phyloP scores from a whole-genome alignment of 2,113 vertebrate genomes.

The Micronisus gabar region DNA sequence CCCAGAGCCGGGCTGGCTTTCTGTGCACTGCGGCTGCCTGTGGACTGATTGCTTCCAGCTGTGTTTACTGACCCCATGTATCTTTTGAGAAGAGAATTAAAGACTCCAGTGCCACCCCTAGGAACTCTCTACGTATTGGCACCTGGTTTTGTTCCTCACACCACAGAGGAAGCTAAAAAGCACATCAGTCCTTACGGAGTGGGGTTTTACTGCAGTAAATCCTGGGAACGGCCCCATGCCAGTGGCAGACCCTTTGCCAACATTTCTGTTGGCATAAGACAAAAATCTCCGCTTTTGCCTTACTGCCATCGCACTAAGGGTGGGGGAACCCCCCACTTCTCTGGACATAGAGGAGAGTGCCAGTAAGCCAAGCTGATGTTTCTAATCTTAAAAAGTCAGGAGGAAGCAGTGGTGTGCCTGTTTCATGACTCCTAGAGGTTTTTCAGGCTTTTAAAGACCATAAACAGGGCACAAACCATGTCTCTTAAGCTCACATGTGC shows the following conservation, averaged over 20 bases:
- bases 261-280: neutral
- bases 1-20: fast-evolving
- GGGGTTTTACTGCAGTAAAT: neutral
- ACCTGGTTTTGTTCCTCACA: neutral
- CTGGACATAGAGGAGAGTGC: neutral
- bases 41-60: neutral
- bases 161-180: neutral
- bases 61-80: fast-evolving
- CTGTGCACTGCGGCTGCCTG: fast-evolving
- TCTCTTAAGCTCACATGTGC: neutral
- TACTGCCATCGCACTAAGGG: neutral
- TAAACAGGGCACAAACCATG: fast-evolving
- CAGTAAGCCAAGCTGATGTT: neutral
- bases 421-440: neutral
- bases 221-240: neutral
- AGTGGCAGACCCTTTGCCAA: neutral
- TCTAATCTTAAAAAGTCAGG: neutral
- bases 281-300: neutral
- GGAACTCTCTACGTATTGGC: neutral
- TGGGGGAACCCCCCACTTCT: neutral
- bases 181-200: neutral
- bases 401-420: neutral
- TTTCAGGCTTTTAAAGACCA: neutral
- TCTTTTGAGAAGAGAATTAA: neutral
- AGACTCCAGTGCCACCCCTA: neutral